A percentile compares a stretch with the other conserved stretches of the same genome.
phyloP scores from a whole-genome alignment of 2,113 vertebrate species.

The Tachysurus fulvidraco region DNA sequence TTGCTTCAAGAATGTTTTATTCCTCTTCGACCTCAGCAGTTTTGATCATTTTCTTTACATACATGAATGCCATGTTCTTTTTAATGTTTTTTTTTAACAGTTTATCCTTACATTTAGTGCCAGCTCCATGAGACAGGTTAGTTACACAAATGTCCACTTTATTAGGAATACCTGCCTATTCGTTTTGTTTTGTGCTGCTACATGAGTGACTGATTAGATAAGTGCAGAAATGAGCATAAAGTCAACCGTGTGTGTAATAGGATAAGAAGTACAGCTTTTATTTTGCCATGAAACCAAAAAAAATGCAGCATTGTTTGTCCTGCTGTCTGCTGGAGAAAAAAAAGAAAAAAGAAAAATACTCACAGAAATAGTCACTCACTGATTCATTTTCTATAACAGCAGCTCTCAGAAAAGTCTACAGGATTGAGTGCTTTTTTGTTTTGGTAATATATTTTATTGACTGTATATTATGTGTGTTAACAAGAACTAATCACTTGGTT shows the following conservation, averaged over 20 bases:
- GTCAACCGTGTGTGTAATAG: not conserved
- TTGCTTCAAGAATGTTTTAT: not conserved
- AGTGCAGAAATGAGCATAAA: too few species aligned
- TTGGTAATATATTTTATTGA: too few species aligned
- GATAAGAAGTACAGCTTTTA: not conserved
- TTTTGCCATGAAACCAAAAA: not conserved
- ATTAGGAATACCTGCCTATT: too few species aligned
- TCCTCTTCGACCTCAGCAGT: not conserved
- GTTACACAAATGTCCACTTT: not conserved
- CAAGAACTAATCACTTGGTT: too few species aligned
- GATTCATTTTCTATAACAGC: too few species aligned
- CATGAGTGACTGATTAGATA: too few species aligned
- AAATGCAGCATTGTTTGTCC: not conserved
- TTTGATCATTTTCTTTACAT: not conserved
- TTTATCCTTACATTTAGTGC: not conserved
- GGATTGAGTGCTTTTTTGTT: too few species aligned
- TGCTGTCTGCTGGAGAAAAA: not conserved
- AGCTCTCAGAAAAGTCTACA: too few species aligned
- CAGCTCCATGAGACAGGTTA: not conserved
- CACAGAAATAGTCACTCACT: not conserved
- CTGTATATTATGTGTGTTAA: too few species aligned
- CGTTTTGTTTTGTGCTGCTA: too few species aligned
- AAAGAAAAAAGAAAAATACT: not conserved
- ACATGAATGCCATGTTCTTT: not conserved
- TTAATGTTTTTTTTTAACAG: not conserved